Evolutionary conservation across 2,888 invertebrate genomes (phyloP).

Genomic region (Sialis lutaria): DNA sequence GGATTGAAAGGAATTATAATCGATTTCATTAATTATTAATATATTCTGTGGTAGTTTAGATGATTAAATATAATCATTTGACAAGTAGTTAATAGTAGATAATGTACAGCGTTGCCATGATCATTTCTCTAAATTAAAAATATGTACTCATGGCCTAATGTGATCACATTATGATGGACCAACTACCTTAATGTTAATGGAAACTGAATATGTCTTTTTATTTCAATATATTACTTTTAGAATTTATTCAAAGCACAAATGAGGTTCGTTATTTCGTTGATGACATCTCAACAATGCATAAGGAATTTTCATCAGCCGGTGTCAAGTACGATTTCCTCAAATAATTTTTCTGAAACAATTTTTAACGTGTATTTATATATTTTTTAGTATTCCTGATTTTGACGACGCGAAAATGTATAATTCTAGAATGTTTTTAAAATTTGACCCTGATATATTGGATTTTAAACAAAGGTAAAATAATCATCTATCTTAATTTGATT

Average conservation of each 20-base stretch:
- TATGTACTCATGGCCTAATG: too few species aligned
- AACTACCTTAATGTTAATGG: slow-evolving; percentile 4
- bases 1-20: too few species aligned
- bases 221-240: slow-evolving; percentile 28
- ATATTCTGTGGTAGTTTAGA: too few species aligned
- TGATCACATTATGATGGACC: background rate
- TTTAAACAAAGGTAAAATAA: slow-evolving; percentile 43
- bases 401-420: slow-evolving; percentile 17
- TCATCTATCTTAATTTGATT: background rate
- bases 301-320: slow-evolving; percentile 18
- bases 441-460: slow-evolving; percentile 49
- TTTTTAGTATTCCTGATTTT: slow-evolving; percentile 1
- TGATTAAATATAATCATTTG: too few species aligned
- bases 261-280: slow-evolving; percentile 51
- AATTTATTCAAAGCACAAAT: slow-evolving; percentile 52
- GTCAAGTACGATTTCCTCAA: slow-evolving; percentile 1
- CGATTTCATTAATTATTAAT: too few species aligned
- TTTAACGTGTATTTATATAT: slow-evolving; percentile 1
- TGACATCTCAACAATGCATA: slow-evolving; percentile 36
- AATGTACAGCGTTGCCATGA: too few species aligned
- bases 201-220: slow-evolving; percentile 8
- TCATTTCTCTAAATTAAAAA: background rate
- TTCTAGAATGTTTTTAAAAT: slow-evolving; percentile 30
- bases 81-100: too few species aligned
- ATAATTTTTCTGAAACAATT: background rate